Conservation (phyloP, 2,888 invertebrate genomes). For the Sarcophaga rosellei region DNA sequence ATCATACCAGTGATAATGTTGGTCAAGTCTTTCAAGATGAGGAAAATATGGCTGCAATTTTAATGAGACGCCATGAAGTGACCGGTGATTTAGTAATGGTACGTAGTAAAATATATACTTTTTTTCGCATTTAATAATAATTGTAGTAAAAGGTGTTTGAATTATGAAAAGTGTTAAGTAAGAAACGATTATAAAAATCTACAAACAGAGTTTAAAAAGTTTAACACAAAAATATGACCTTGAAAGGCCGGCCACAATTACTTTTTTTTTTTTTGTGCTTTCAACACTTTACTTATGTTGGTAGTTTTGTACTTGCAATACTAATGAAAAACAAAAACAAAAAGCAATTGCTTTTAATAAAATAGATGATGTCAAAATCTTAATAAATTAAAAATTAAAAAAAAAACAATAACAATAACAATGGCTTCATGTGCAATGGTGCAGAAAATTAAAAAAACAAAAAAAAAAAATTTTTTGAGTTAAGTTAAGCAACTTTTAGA, state of each 20-base stretch:
- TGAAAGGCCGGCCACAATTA: conserved; percentile 61
- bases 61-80: conserved; percentile 89
- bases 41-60: conserved; percentile 91
- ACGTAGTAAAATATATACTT: conserved; percentile 80
- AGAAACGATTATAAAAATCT: neutral
- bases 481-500: neutral
- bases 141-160: neutral
- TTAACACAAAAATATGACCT: conserved; percentile 53
- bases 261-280: neutral
- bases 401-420: conserved; percentile 38
- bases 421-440: neutral
- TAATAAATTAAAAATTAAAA: neutral
- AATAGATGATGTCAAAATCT: conserved; percentile 48
- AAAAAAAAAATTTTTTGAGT: neutral
- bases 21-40: conserved; percentile 95
- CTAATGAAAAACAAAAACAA: neutral
- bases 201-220: neutral
- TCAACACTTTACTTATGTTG: neutral
- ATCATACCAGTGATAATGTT: conserved; percentile 83
- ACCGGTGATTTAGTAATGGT: conserved; percentile 93
- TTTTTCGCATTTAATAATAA: neutral
- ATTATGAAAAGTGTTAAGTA: neutral
- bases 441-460: neutral
- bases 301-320: neutral
- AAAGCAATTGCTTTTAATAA: neutral